Percentiles rank a stretch among this genome's conserved stretches.
phyloP scores from a whole-genome alignment of 2,797 vertebrate species.

The Labroides dimidiatus region DNA sequence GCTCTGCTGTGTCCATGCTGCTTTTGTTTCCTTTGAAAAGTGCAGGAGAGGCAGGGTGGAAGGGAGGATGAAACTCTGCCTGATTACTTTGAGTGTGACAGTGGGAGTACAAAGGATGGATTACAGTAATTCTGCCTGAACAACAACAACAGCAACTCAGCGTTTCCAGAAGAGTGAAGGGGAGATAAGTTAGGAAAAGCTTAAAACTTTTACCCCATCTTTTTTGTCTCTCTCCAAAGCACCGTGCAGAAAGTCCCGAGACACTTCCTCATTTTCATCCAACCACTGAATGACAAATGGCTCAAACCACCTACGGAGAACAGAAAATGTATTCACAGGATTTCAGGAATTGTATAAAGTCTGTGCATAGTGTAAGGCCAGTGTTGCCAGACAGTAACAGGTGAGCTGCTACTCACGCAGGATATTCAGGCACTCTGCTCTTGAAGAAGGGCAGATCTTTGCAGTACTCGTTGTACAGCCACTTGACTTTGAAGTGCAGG shows the following conservation, averaged over 20 bases:
- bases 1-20: conserved; percentile 6
- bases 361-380: neutral
- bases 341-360: neutral
- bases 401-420: conserved; percentile 87
- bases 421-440: conserved; percentile 96
- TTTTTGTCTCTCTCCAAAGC: conserved; percentile 98
- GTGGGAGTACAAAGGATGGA: conserved; percentile 55
- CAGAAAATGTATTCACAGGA: conserved; percentile 2
- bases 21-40: conserved; percentile 48
- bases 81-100: conserved; percentile 58
- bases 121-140: conserved; percentile 54
- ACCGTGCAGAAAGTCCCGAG: conserved; percentile 95
- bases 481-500: conserved; percentile 99
- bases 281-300: conserved; percentile 99
- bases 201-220: conserved; percentile 89
- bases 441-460: conserved; percentile 96
- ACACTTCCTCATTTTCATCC: conserved; percentile 99
- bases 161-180: conserved; percentile 21
- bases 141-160: conserved; percentile 52
- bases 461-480: conserved; percentile 99
- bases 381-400: neutral
- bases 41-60: conserved; percentile 2
- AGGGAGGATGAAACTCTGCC: conserved; percentile 42
- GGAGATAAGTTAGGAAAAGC: conserved; percentile 30
- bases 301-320: conserved; percentile 92